Evolutionary conservation across 2,797 vertebrate species (phyloP).

Genomic region (Oryzias dopingdopingensis): DNA sequence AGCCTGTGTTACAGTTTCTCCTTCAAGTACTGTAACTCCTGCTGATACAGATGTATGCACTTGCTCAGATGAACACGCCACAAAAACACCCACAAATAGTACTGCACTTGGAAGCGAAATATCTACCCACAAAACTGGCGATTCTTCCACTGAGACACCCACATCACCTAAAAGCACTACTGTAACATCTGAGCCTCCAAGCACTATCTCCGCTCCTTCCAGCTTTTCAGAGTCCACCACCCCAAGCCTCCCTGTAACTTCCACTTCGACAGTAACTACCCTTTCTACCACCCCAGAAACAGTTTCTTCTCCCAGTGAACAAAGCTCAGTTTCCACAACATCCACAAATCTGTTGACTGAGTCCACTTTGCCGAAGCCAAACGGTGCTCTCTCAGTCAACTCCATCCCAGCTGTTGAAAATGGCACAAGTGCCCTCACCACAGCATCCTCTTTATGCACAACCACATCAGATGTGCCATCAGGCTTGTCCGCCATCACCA

Average conservation of each 20-base stretch:
- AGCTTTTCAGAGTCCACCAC: constrained; percentile 40
- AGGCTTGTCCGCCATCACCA: constrained; percentile 7
- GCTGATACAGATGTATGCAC: constrained; percentile 51
- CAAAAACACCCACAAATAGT: constrained; percentile 29
- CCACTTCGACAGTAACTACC: constrained; percentile 26
- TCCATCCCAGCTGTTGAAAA: constrained; percentile 18
- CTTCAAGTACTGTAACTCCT: constrained; percentile 45
- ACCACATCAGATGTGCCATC: constrained; percentile 27
- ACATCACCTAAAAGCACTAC: constrained; percentile 19
- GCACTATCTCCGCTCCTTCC: constrained; percentile 26
- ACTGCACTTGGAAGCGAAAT: constrained; percentile 35
- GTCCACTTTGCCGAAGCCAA: constrained; percentile 27
- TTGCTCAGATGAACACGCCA: constrained; percentile 38
- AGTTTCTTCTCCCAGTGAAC: constrained; percentile 23
- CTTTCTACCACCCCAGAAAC: constrained; percentile 43
- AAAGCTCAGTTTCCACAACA: constrained; percentile 31
- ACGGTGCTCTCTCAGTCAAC: constrained; percentile 24
- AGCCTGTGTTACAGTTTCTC: constrained; percentile 22
- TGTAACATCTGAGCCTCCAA: constrained; percentile 33
- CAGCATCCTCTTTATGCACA: constrained; percentile 32
- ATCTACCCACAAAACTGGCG: constrained; percentile 28
- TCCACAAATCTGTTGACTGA: constrained; percentile 34
- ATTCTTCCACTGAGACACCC: constrained; percentile 18
- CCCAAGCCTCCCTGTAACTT: constrained; percentile 33
- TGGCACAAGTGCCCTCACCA: constrained; percentile 22